Base-by-base conservation (phyloP, 1,140 invertebrate species). In the Drosophila lini region DNA sequence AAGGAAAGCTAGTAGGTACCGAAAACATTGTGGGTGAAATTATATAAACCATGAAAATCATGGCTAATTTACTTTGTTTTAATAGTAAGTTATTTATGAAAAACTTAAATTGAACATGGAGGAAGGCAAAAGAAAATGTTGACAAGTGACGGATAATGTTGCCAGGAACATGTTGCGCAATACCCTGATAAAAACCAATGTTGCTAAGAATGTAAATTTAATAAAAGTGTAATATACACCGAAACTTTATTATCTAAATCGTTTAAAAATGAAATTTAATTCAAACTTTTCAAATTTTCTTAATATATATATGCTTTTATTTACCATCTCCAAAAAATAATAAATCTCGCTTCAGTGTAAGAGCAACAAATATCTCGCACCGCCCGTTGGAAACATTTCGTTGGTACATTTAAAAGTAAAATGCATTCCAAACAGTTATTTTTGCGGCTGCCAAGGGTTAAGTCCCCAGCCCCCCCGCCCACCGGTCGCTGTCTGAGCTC, bases 391-490 rank as follows among this genome's bases (percentile, higher is more conserved):
- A 32, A 50, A 34, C 48, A 32, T 52, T 52, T 53, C 32, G 13
- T 22, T 34, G 50, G 42, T 25, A 50, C 41, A 78, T 63, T 74
- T 83, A 34, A 86, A 68, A 73, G 65, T 81, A 59, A 81, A 85
- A 85, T 78, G 47, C 63, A 63, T 41, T 42, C 44, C 64, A 42
- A 47, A 48, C 61, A 74, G 70, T 80, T 80, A 73, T 77, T 79
- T 80, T 77, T 82, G 83, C 19, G 77, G 80, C 52, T 81, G 60
- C 28, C 68, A 62, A 16, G 68, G 78, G 82, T 86, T 85, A 84
- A 81, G 44, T 74, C 74, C 40, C 36, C 13, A 32, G 7, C 2
- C 7, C 13, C 7, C 6, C 15, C 19, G 19, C 19, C 15, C 38
- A 3, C 1, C 40, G 22, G 22, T 22, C 47, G 16, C 41, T 34